Percentiles rank a stretch among this genome's conserved stretches.
phyloP scores from a whole-genome alignment of 1,140 invertebrate species.

The Drosophila lowei region DNA sequence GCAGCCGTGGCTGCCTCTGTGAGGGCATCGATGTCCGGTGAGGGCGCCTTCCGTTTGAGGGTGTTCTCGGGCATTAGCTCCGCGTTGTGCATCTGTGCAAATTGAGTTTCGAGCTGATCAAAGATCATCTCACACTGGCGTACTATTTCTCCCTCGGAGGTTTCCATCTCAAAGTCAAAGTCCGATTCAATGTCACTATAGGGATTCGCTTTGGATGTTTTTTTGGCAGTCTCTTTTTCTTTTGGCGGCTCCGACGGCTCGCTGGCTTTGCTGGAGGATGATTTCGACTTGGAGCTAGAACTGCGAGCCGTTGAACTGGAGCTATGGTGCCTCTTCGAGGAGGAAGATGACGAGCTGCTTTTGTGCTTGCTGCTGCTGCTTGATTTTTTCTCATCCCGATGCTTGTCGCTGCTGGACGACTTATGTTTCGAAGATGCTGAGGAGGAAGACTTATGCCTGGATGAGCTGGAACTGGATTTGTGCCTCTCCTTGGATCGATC shows the following conservation, averaged over 20 bases:
- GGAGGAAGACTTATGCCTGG: constrained; percentile 61
- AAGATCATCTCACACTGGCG: constrained; percentile 90
- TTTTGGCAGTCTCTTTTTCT: background rate
- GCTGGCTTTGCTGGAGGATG: constrained; percentile 31
- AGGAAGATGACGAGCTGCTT: constrained; percentile 45
- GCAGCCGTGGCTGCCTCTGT: constrained; percentile 56
- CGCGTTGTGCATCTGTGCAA: constrained; percentile 60
- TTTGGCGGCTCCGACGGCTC: constrained; percentile 5
- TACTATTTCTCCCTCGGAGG: constrained; percentile 86
- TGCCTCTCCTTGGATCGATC: constrained; percentile 45
- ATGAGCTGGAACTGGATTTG: constrained; percentile 44
- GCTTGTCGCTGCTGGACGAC: constrained; percentile 56
- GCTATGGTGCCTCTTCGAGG: constrained; percentile 45
- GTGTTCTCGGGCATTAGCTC: constrained; percentile 5
- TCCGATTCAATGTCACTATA: constrained; percentile 34
- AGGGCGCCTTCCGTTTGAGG: constrained; percentile 64
- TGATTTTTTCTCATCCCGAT: constrained; percentile 48
- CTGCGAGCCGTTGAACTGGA: constrained; percentile 29
- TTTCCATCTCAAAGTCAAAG: constrained; percentile 40
- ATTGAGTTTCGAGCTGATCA: constrained; percentile 84
- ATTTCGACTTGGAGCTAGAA: constrained; percentile 28
- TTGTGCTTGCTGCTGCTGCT: constrained; percentile 39
- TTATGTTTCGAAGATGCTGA: constrained; percentile 52
- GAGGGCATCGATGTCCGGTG: constrained; percentile 65
- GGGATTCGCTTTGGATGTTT: background rate